phyloP scores from a whole-genome alignment of 2,113 vertebrate species.

The Gnathonemus echidnorhynchus region DNA sequence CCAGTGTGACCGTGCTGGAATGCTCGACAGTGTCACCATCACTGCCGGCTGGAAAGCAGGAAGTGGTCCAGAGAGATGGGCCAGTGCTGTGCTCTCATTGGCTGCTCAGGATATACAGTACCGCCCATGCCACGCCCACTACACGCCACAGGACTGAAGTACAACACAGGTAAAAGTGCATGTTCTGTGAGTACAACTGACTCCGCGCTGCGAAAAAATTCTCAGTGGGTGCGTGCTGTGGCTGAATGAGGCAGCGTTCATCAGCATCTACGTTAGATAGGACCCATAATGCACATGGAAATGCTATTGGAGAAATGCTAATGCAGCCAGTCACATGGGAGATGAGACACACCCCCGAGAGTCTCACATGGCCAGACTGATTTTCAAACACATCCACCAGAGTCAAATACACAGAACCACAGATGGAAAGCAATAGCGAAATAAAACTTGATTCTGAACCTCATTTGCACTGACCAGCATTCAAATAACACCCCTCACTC shows the following conservation, averaged over 20 bases:
- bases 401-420: neutral
- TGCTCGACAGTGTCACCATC: slow-evolving; percentile 18
- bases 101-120: neutral
- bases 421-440: neutral
- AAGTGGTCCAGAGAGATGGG: slow-evolving; percentile 18
- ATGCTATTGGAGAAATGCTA: neutral
- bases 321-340: neutral
- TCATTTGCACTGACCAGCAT: neutral
- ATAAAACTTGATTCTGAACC: neutral
- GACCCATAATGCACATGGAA: neutral
- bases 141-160: neutral
- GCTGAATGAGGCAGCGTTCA: neutral
- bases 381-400: neutral
- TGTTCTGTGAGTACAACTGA: neutral
- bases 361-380: neutral
- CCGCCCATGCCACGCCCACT: slow-evolving; percentile 18
- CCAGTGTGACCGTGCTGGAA: slow-evolving; percentile 39
- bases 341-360: neutral
- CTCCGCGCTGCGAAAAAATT: neutral
- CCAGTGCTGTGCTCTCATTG: neutral
- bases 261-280: neutral
- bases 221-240: neutral
- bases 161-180: neutral
- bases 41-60: slow-evolving; percentile 12
- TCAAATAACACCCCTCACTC: neutral